Percentiles rank a stretch among this genome's conserved stretches.
phyloP scores from a whole-genome alignment of 2,888 invertebrate species.

The Clistopyga incitator region DNA sequence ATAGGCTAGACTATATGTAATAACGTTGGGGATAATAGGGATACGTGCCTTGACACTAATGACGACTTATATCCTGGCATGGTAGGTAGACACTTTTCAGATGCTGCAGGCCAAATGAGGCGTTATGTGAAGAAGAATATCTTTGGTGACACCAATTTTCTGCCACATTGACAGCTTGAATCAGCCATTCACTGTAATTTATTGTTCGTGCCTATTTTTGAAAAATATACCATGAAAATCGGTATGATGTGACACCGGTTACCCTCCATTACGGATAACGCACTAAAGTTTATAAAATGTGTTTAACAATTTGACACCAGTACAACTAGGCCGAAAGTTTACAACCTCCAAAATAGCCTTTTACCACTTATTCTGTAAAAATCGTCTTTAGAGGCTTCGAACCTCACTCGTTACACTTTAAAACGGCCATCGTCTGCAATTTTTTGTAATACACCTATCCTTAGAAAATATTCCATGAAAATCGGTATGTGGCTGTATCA shows the following conservation, averaged over 20 bases:
- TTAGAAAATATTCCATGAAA: background rate
- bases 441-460: background rate
- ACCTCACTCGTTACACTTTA: too few species aligned
- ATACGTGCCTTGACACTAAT: constrained; percentile 21
- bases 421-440: background rate
- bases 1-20: background rate
- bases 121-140: background rate
- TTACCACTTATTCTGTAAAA: too few species aligned
- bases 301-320: too few species aligned
- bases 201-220: background rate
- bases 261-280: too few species aligned
- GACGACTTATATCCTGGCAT: constrained; percentile 14
- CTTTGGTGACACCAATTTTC: background rate
- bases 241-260: too few species aligned
- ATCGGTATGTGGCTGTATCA: too few species aligned
- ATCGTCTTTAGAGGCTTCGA: too few species aligned
- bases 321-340: too few species aligned
- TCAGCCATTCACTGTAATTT: background rate
- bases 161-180: background rate
- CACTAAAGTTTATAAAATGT: too few species aligned
- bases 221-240: background rate
- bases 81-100: background rate
- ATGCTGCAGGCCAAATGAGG: constrained; percentile 2
- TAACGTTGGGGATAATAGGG: constrained; percentile 17
- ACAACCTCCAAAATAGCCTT: too few species aligned